Evolutionary conservation across 2,888 invertebrate genomes (phyloP).

Genomic region (Parasteatoda lunata): DNA sequence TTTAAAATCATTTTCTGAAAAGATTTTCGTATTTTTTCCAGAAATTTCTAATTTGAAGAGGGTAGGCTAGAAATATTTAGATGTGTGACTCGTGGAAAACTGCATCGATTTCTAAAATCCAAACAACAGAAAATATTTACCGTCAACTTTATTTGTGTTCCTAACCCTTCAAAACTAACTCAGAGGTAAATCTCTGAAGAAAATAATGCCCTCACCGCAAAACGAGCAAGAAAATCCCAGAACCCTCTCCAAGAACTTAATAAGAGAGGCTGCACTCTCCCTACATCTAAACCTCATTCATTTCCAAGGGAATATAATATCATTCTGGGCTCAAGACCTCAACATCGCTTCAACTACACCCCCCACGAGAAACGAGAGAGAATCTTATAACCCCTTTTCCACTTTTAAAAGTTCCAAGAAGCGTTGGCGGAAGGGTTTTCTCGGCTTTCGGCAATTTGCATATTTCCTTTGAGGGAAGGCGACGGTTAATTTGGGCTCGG

Average conservation of each 20-base stretch:
- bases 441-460: slow-evolving; percentile 66
- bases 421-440: not conserved
- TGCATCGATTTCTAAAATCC: too few species aligned
- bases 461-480: slow-evolving; percentile 61
- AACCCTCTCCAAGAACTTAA: slow-evolving; percentile 11
- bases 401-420: slow-evolving; percentile 39
- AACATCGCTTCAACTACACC: slow-evolving; percentile 60
- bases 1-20: too few species aligned
- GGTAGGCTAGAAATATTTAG: too few species aligned
- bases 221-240: not conserved
- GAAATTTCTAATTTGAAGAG: too few species aligned
- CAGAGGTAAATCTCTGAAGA: too few species aligned
- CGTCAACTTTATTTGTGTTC: too few species aligned
- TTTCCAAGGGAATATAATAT: slow-evolving; percentile 23
- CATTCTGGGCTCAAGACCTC: slow-evolving; percentile 50
- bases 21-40: too few species aligned
- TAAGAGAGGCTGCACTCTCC: not conserved
- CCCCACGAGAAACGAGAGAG: slow-evolving; percentile 12
- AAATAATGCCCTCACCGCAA: not conserved
- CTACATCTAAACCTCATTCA: slow-evolving; percentile 3
- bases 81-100: too few species aligned
- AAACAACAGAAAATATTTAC: too few species aligned
- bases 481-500: slow-evolving; percentile 61
- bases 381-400: not conserved
- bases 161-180: too few species aligned